Base-by-base conservation (phyloP, 2,113 vertebrate species). In the Platichthys stellatus region DNA sequence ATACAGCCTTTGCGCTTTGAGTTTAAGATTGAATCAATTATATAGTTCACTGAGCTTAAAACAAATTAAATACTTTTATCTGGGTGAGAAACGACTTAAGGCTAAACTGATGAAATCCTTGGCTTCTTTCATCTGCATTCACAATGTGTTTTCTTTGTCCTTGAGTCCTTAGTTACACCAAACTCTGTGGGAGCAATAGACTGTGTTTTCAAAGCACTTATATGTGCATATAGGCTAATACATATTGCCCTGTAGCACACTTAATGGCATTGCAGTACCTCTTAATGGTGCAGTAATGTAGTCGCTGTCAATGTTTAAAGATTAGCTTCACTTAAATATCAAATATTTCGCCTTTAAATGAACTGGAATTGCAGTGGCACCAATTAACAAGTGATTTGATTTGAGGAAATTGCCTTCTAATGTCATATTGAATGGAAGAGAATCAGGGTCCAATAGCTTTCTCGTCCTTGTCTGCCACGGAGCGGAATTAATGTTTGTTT, bases 241-340 rank as follows among this genome's bases (percentile, higher is more conserved):
- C n/a, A 56, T 21, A 38, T 24, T 18, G 40, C 51, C 69, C 38
- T 58, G 43, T 54, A 53, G 15, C 61, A 23, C 47, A 20, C 58
- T 56, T 64, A 84, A 72, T 54, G 21, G 53, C 38, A 23, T 14
- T 51, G 13, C 28, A 38, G 14, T 28, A 24, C 8, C 35, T 69
- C 21, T 57, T 64, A 66, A 78, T 79, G 57, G 74, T 23, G 17
- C 26, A 24, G 40, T 20, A 56, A 74, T 45, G 13, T 43, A 21
- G 49, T 21, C 53, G 21, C 23, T 51, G 78, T 88, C 79, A 87
- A 76, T 84, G 79, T 84, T 82, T 77, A 73, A 84, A 86, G 74
- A 75, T 83, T 38, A 40, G 13, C 38, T 66, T 69, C 15, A 62
- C 60, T 78, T 49, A 61, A 38, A 43, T 47, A 71, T 72, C 63